A percentile compares a stretch with the other conserved stretches of the same genome.
phyloP scores from a whole-genome alignment of 2,888 invertebrate genomes.

The Agonum fuliginosum region DNA sequence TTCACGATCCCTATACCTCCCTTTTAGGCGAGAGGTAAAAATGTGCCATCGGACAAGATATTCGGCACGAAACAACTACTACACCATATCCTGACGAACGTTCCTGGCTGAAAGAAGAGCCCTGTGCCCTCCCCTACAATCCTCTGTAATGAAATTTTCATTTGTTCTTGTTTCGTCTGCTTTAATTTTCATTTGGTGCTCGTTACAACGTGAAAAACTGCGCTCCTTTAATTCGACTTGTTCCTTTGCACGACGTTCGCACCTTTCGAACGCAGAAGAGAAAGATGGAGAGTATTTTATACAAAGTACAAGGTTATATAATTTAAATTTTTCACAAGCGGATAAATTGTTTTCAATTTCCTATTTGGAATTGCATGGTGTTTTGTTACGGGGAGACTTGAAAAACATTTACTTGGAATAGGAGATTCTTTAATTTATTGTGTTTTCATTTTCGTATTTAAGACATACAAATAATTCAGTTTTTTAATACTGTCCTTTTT shows the following conservation, averaged over 20 bases:
- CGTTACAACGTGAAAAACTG: slow-evolving; percentile 53
- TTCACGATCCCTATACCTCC: too few relatives aligned
- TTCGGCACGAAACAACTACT: too few relatives aligned
- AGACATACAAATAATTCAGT: too few relatives aligned
- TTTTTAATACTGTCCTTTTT: too few relatives aligned
- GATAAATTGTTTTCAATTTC: slow-evolving; percentile 32
- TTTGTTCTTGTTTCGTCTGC: slow-evolving; percentile 54
- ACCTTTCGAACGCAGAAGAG: slow-evolving; percentile 19
- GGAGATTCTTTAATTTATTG: too few relatives aligned
- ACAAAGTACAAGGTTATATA: background rate
- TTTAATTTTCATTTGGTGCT: slow-evolving; percentile 57
- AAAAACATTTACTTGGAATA: too few relatives aligned
- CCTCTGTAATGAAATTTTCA: slow-evolving; percentile 54
- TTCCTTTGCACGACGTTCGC: slow-evolving; percentile 4
- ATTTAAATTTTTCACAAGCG: background rate
- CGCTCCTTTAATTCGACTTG: slow-evolving; percentile 49
- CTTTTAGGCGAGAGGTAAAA: too few relatives aligned
- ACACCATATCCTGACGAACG: slow-evolving; percentile 6
- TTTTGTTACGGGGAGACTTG: too few relatives aligned
- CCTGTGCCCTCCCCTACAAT: background rate
- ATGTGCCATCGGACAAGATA: background rate
- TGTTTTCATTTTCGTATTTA: too few relatives aligned
- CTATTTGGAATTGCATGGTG: background rate
- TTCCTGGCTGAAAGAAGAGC: background rate
- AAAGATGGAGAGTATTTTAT: background rate